Evolutionary conservation across 37 sponge, comb jelly and placozoan genomes (phyloP).

Genomic region (Ephydatia muelleri): DNA sequence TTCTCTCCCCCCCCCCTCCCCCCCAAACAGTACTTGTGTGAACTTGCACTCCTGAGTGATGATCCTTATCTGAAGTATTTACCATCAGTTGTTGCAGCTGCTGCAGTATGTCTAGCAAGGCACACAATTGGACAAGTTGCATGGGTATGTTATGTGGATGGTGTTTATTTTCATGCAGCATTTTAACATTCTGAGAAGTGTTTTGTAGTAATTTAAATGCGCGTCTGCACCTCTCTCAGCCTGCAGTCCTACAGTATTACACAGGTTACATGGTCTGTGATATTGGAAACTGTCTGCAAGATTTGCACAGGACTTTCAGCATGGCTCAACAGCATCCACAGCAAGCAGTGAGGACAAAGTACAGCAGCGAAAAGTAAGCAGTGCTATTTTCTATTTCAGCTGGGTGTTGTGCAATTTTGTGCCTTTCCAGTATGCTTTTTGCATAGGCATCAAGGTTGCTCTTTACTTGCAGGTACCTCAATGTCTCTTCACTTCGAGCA

Average conservation of each 20-base stretch:
- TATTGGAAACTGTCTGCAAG: slow-evolving; percentile 65
- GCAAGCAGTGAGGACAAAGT: slow-evolving; percentile 80
- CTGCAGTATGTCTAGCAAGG: slow-evolving; percentile 76
- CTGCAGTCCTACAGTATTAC: slow-evolving; percentile 49
- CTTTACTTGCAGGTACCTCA: slow-evolving; percentile 30
- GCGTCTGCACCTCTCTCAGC: slow-evolving; percentile 12
- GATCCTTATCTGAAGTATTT: slow-evolving; percentile 77
- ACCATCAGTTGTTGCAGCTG: slow-evolving; percentile 84
- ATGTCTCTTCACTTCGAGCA: slow-evolving; percentile 26
- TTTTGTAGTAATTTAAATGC: background rate
- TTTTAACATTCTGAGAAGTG: background rate
- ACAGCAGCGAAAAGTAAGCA: slow-evolving; percentile 49
- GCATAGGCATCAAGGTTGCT: background rate
- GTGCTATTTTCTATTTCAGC: background rate
- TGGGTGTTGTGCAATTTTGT: background rate
- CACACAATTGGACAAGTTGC: slow-evolving; percentile 64
- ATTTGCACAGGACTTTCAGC: slow-evolving; percentile 59
- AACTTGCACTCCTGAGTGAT: slow-evolving; percentile 67
- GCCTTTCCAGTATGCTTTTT: background rate
- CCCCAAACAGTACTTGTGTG: slow-evolving; percentile 66
- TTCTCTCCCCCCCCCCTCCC: background rate
- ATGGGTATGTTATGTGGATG: slow-evolving; percentile 62
- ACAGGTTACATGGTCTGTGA: slow-evolving; percentile 71
- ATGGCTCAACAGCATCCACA: slow-evolving; percentile 64
- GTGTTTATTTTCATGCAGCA: background rate